Percentiles rank a stretch among this genome's conserved stretches.
These are phyloP conservation scores for Meandrina meandrites DNA, from an alignment of 92 coral and sea anemone genomes.

Conservation along the genomic window DNA sequence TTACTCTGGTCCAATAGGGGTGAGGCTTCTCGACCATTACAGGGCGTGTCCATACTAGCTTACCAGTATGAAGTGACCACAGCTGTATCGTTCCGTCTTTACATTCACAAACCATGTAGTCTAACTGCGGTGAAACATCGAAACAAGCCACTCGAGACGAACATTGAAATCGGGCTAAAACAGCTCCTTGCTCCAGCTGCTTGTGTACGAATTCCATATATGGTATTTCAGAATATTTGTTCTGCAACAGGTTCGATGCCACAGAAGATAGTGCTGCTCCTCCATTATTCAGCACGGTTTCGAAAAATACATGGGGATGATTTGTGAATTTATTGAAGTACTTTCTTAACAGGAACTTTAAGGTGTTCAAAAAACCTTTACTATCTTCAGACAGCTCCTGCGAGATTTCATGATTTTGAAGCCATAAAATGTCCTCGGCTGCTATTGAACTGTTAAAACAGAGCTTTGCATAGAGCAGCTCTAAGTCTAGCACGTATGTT, in stretches of 20 bases:
- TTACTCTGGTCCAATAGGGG: too few species aligned
- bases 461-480: too few species aligned
- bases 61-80: too few species aligned
- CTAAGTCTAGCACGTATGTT: neutral
- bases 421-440: too few species aligned
- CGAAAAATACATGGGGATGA: neutral
- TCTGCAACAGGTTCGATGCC: too few species aligned
- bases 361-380: too few species aligned
- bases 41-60: conserved; percentile 5
- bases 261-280: conserved; percentile 5
- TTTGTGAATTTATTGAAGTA: neutral
- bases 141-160: conserved; percentile 5
- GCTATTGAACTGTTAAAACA: too few species aligned
- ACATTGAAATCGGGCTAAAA: conserved; percentile 10
- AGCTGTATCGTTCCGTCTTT: too few species aligned
- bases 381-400: too few species aligned
- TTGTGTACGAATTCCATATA: too few species aligned
- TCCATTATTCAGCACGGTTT: conserved; percentile 16
- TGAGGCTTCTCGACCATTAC: neutral
- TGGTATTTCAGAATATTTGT: too few species aligned
- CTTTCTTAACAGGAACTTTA: conserved; percentile 1
- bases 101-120: conserved; percentile 2
- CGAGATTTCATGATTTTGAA: too few species aligned
- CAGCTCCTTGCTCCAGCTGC: neutral
- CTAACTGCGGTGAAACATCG: conserved; percentile 20